Evolutionary conservation across 2,113 vertebrate genomes (phyloP).

Genomic region (Bos javanicus): DNA sequence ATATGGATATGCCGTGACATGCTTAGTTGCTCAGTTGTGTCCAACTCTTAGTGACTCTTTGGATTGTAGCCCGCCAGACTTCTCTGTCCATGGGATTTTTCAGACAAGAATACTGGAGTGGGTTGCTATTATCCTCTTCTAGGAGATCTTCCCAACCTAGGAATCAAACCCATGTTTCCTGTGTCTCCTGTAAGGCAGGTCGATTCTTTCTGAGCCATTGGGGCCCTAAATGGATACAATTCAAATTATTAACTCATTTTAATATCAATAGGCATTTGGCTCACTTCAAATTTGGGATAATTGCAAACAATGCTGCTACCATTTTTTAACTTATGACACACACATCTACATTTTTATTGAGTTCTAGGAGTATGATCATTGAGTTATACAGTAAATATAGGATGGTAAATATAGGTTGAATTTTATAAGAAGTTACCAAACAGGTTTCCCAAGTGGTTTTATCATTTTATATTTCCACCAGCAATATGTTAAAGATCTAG

Average conservation of each 20-base stretch:
- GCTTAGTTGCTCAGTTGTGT: background rate
- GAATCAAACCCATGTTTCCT: background rate
- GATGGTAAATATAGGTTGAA: background rate
- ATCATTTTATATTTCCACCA: background rate
- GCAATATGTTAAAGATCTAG: background rate
- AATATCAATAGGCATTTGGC: background rate
- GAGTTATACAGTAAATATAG: background rate
- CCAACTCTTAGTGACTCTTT: background rate
- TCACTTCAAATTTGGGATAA: background rate
- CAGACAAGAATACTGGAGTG: background rate
- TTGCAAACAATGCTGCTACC: background rate
- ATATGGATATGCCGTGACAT: background rate
- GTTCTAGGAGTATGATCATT: background rate
- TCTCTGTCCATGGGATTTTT: background rate
- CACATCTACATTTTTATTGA: background rate
- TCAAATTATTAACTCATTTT: too few species aligned
- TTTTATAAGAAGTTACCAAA: background rate
- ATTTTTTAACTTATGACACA: background rate
- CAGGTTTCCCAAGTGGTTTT: background rate
- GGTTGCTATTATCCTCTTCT: background rate
- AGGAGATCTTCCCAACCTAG: background rate
- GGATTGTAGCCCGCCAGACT: background rate
- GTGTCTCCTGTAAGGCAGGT: background rate
- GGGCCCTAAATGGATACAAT: background rate
- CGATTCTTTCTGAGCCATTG: background rate